phyloP scores from a whole-genome alignment of 2,888 invertebrate species.

The Cephus sareptanus region DNA sequence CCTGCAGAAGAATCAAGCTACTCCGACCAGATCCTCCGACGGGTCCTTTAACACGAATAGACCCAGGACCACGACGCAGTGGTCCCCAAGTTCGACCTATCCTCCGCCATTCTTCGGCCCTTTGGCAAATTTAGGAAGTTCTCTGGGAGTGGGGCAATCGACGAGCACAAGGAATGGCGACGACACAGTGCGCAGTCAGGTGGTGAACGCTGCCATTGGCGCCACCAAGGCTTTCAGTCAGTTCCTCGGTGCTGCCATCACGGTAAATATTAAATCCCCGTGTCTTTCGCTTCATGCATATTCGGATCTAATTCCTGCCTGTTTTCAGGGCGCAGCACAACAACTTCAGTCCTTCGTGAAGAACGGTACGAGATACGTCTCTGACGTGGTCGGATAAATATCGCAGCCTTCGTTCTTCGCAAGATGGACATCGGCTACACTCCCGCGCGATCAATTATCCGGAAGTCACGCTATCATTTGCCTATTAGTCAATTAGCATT shows the following conservation, averaged over 20 bases:
- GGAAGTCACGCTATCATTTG: neutral
- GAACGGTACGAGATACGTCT: constrained; percentile 55
- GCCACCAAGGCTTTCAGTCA: constrained; percentile 82
- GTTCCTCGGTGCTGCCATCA: constrained; percentile 81
- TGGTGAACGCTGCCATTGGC: constrained; percentile 80
- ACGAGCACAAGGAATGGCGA: constrained; percentile 33
- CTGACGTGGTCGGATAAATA: constrained; percentile 36
- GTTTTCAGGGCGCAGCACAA: constrained; percentile 78
- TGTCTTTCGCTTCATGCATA: constrained; percentile 12
- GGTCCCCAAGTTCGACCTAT: constrained; percentile 60
- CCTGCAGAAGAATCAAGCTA: too few relatives aligned
- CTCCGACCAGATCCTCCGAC: constrained; percentile 19
- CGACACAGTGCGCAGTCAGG: constrained; percentile 65
- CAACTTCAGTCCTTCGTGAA: constrained; percentile 76
- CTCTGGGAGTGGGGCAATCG: constrained; percentile 49
- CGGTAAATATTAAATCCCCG: constrained; percentile 67
- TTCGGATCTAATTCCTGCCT: neutral
- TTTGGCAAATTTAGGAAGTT: constrained; percentile 47
- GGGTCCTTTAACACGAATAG: constrained; percentile 18
- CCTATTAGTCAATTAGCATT: constrained; percentile 3
- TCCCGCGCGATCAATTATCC: constrained; percentile 2
- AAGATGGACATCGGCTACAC: neutral
- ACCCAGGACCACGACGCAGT: constrained; percentile 33
- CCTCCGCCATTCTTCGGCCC: constrained; percentile 59
- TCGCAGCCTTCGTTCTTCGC: constrained; percentile 2